Evolutionary conservation across 2,888 invertebrate genomes (phyloP).

Genomic region (Chrysotoxum bicinctum): DNA sequence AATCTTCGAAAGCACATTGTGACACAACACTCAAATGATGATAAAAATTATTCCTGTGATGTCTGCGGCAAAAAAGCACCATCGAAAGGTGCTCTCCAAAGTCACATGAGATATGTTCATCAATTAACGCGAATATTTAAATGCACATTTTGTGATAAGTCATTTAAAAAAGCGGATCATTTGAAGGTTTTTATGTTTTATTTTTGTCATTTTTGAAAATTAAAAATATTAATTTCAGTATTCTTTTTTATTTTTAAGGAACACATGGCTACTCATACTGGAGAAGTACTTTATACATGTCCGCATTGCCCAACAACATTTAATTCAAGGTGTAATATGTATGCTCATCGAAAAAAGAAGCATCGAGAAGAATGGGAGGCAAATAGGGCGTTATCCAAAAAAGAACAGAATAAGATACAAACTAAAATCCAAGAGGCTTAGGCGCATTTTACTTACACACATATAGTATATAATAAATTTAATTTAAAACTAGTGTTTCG

Average conservation of each 20-base stretch:
- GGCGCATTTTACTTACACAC: no score
- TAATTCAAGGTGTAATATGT: constrained; percentile 76
- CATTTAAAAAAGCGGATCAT: constrained; percentile 75
- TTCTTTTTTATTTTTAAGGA: constrained; percentile 72
- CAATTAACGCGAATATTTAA: constrained; percentile 67
- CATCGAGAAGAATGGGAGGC: constrained; percentile 76
- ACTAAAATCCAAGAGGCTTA: background rate
- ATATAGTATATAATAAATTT: no score
- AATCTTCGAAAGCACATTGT: constrained; percentile 73
- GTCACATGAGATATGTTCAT: constrained; percentile 74
- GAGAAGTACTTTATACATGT: constrained; percentile 75
- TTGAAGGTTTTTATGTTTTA: constrained; percentile 12
- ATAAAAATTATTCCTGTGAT: constrained; percentile 66
- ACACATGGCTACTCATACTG: constrained; percentile 76
- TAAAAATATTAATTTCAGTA: background rate
- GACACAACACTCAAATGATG: constrained; percentile 65
- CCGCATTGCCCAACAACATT: constrained; percentile 76
- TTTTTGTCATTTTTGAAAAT: background rate
- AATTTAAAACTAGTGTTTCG: no score
- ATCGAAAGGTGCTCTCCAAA: constrained; percentile 73
- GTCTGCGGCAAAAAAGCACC: constrained; percentile 74
- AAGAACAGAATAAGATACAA: background rate
- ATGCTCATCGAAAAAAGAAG: constrained; percentile 76
- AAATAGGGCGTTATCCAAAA: constrained; percentile 60
- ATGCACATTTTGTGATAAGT: constrained; percentile 77